These are phyloP conservation scores for Alligator mississippiensis DNA, from an alignment of 2,113 vertebrate species.

Conservation along the genomic window DNA sequence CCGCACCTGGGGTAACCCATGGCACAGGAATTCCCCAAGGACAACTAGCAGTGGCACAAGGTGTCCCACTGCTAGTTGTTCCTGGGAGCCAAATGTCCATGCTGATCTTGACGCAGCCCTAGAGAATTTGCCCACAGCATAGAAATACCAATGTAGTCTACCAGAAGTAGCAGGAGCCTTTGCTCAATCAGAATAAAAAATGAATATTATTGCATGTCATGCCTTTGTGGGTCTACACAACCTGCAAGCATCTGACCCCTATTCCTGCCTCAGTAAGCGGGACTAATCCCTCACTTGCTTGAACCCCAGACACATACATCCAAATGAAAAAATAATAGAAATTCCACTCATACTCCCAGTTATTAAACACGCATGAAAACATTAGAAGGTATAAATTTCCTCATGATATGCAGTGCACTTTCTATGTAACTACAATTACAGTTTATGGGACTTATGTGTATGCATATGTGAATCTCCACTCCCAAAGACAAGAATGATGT, in stretches of 20 bases:
- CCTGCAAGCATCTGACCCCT: neutral
- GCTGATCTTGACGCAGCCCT: neutral
- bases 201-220: neutral
- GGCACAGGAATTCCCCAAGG: too few relatives aligned
- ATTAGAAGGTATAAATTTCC: neutral
- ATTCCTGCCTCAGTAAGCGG: neutral
- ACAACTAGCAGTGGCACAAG: too few relatives aligned
- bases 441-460: neutral
- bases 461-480: neutral
- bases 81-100: too few relatives aligned
- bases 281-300: neutral
- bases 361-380: neutral
- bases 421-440: neutral
- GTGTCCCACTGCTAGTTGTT: too few relatives aligned
- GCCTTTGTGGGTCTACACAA: neutral
- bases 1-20: too few relatives aligned
- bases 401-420: neutral
- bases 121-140: neutral
- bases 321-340: neutral
- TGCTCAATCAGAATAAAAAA: neutral
- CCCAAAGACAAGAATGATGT: conserved; percentile 4
- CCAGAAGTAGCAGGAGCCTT: neutral
- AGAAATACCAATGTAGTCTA: neutral
- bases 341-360: neutral
- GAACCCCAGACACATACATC: neutral